Evolutionary conservation across 2,888 invertebrate species (phyloP).

Genomic region (Trypoxylon attenuatum): DNA sequence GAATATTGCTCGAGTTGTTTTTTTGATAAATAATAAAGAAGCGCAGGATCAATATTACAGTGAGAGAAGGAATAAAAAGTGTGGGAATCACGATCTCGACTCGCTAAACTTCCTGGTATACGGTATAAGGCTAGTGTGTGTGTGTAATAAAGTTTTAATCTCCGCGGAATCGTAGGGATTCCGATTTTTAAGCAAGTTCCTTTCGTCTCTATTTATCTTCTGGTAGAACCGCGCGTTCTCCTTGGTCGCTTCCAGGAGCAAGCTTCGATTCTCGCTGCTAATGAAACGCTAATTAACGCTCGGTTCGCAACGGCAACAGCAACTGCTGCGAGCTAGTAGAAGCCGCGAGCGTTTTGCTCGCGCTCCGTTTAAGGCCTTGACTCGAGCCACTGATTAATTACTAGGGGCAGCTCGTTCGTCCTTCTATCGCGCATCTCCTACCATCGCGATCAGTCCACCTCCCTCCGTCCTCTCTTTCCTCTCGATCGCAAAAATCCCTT

Average conservation of each 20-base stretch:
- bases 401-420: conserved; percentile 5
- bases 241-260: neutral
- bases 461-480: too few relatives aligned
- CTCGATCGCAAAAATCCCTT: neutral
- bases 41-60: too few relatives aligned
- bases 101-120: too few relatives aligned
- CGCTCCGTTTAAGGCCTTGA: neutral
- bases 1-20: too few relatives aligned
- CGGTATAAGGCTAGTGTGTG: too few relatives aligned
- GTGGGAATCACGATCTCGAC: too few relatives aligned
- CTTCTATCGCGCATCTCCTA: conserved; percentile 10
- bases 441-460: neutral
- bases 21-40: too few relatives aligned
- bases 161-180: too few relatives aligned
- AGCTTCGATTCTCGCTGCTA: conserved; percentile 34
- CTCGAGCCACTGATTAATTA: conserved; percentile 30
- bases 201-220: too few relatives aligned
- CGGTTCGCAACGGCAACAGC: conserved; percentile 38
- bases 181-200: too few relatives aligned
- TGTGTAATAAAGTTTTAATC: too few relatives aligned
- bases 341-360: neutral
- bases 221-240: neutral
- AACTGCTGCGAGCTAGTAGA: neutral
- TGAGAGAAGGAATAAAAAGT: too few relatives aligned
- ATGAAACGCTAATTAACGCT: conserved; percentile 61